These are phyloP conservation scores for Tragelaphus strepsiceros DNA, from an alignment of 2,113 vertebrate species.

Conservation along the genomic window DNA sequence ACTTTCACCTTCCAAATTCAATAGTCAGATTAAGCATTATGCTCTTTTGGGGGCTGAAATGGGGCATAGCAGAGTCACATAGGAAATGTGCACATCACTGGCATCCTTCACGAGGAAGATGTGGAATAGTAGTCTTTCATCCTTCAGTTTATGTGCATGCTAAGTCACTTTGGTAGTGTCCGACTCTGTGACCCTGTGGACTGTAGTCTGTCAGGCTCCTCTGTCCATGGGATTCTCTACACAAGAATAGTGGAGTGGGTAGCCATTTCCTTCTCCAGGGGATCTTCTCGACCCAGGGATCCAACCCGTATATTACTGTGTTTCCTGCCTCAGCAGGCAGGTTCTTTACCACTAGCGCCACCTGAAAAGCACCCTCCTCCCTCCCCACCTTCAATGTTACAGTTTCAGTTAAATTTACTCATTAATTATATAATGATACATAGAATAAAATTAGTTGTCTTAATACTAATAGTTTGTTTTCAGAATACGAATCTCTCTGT, in stretches of 20 bases:
- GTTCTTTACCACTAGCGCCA: neutral
- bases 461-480: neutral
- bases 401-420: neutral
- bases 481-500: neutral
- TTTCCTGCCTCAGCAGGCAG: neutral
- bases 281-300: too few species aligned
- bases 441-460: neutral
- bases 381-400: neutral
- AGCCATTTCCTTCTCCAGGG: too few species aligned
- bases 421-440: neutral
- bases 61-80: neutral
- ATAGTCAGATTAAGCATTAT: neutral
- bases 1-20: neutral
- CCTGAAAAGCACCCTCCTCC: neutral
- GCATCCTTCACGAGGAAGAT: neutral
- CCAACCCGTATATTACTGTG: neutral
- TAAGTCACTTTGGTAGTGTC: neutral
- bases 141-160: neutral
- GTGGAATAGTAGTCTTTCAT: neutral
- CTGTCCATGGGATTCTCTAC: too few species aligned
- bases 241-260: too few species aligned
- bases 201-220: too few species aligned
- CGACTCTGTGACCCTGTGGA: neutral
- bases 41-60: neutral
- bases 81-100: fast-evolving